Evolutionary conservation across 2,113 vertebrate species (phyloP).

Genomic region (Corvus cornix): DNA sequence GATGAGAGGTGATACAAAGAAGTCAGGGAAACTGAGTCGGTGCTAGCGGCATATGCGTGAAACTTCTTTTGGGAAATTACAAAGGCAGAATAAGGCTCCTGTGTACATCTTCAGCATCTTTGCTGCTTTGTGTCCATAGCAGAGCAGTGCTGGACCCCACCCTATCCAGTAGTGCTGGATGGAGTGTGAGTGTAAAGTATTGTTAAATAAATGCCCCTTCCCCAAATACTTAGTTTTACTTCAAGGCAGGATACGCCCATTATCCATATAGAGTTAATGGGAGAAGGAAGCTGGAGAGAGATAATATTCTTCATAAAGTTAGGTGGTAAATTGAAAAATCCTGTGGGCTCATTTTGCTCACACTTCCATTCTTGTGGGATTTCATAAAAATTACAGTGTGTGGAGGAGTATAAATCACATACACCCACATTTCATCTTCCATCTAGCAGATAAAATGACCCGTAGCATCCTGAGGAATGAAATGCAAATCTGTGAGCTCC

Average conservation of each 20-base stretch:
- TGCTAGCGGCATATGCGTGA: background rate
- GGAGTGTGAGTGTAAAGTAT: background rate
- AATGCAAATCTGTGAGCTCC: background rate
- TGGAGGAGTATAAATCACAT: background rate
- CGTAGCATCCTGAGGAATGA: background rate
- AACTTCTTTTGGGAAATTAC: background rate
- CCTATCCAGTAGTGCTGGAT: background rate
- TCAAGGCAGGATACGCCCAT: rapidly evolving
- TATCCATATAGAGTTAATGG: rapidly evolving
- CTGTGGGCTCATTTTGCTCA: background rate
- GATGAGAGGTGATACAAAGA: background rate
- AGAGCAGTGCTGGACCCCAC: background rate
- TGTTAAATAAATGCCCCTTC: background rate
- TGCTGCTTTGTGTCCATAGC: background rate
- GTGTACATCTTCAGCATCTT: background rate
- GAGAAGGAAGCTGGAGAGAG: background rate
- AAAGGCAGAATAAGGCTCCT: background rate
- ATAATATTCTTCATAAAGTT: background rate
- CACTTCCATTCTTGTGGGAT: rapidly evolving
- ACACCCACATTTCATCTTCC: rapidly evolving
- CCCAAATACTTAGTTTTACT: background rate
- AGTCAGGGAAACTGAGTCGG: background rate
- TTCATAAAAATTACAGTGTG: background rate
- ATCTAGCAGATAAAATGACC: background rate
- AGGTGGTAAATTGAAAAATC: background rate